Evolutionary conservation across 2,797 vertebrate species (phyloP).

Genomic region (Eulemur rubriventer): DNA sequence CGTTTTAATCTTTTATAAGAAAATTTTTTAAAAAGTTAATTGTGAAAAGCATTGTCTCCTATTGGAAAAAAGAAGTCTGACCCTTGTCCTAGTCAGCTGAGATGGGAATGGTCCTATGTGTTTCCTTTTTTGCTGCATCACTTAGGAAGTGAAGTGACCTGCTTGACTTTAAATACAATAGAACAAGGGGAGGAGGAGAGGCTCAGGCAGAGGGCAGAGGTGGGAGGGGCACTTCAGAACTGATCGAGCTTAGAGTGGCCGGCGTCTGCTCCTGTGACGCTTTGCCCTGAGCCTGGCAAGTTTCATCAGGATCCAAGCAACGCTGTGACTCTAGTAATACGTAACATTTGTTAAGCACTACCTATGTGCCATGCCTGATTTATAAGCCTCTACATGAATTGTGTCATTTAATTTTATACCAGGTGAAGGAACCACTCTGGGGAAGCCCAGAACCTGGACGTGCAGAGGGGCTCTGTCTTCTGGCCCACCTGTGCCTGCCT

Average conservation of each 20-base stretch:
- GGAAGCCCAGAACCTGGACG: background rate
- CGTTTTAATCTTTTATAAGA: background rate
- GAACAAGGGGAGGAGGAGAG: background rate
- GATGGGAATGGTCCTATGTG: too few relatives aligned
- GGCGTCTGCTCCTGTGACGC: background rate
- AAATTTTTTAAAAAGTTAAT: background rate
- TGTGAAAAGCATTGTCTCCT: background rate
- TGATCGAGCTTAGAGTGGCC: background rate
- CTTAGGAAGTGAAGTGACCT: background rate
- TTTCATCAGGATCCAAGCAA: background rate
- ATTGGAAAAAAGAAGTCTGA: background rate
- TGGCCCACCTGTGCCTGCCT: rapidly evolving
- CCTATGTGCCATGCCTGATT: background rate
- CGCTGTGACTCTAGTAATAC: background rate
- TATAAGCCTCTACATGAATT: background rate
- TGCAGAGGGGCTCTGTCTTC: background rate
- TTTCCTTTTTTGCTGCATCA: background rate
- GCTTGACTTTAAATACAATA: background rate
- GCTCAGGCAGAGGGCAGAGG: background rate
- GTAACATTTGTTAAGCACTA: background rate
- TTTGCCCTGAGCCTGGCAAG: background rate
- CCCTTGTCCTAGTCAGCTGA: background rate
- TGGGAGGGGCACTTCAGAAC: background rate
- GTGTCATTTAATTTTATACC: background rate
- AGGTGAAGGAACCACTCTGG: background rate